Evolutionary conservation across 2,797 vertebrate species (phyloP).

Genomic region (Monodelphis domestica): DNA sequence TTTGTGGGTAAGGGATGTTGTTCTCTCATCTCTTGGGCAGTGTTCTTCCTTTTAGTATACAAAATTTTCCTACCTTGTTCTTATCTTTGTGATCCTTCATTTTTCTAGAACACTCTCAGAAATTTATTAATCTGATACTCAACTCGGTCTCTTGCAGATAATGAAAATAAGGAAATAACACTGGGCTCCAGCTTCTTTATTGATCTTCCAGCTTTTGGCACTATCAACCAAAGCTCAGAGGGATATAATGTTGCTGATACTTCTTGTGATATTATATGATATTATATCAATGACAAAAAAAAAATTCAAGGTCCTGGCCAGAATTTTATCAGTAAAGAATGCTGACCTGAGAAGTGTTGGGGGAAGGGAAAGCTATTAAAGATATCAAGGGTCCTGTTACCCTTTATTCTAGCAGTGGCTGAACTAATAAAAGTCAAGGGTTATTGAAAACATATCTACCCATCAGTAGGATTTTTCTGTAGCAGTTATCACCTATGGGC

Average conservation of each 20-base stretch:
- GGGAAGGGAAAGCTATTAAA: constrained; percentile 66
- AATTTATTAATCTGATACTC: constrained; percentile 38
- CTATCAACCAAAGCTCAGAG: constrained; percentile 60
- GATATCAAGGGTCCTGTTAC: constrained; percentile 78
- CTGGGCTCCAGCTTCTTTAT: constrained; percentile 35
- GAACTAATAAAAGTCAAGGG: constrained; percentile 79
- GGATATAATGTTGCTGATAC: constrained; percentile 36
- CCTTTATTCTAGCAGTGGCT: constrained; percentile 75
- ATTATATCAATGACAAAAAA: constrained; percentile 55
- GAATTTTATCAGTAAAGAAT: constrained; percentile 70
- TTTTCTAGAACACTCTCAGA: neutral
- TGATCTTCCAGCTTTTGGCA: constrained; percentile 26
- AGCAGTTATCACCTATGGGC: constrained; percentile 77
- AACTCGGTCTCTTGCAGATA: constrained; percentile 50
- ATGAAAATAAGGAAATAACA: constrained; percentile 71
- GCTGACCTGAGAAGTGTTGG: constrained; percentile 75
- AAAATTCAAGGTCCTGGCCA: constrained; percentile 42
- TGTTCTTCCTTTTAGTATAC: constrained; percentile 53
- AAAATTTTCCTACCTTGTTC: constrained; percentile 19
- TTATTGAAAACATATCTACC: constrained; percentile 80
- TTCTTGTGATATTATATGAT: constrained; percentile 43
- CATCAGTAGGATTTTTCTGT: constrained; percentile 71
- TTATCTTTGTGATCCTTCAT: constrained; percentile 35
- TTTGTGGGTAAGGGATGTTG: neutral
- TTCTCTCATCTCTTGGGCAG: constrained; percentile 48